These are phyloP conservation scores for Leptopilina clavipes DNA, from an alignment of 1,140 invertebrate species.

Conservation along the genomic window DNA sequence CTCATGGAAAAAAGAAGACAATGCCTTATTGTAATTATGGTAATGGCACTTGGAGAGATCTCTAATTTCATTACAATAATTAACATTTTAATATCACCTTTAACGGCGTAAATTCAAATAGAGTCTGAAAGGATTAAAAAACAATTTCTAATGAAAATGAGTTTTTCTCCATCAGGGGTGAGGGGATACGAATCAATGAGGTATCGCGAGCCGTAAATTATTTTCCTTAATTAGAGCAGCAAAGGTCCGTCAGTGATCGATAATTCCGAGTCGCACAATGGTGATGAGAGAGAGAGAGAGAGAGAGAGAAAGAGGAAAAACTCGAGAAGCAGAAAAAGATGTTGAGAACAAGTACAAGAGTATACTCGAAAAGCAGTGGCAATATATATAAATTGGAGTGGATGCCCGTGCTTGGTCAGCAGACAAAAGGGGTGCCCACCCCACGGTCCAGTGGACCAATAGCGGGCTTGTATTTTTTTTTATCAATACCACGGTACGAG, in stretches of 20 bases:
- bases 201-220: background rate
- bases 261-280: conserved; percentile 41
- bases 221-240: conserved; percentile 53
- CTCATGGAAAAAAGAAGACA: background rate
- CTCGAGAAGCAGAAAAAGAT: conserved; percentile 53
- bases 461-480: conserved; percentile 65
- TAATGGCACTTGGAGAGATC: conserved; percentile 2
- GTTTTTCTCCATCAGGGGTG: background rate
- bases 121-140: conserved; percentile 15
- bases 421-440: conserved; percentile 68
- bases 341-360: conserved; percentile 50
- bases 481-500: conserved; percentile 66
- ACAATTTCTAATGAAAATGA: conserved; percentile 19
- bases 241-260: conserved; percentile 55
- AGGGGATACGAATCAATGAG: background rate
- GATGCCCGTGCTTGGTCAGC: conserved; percentile 73
- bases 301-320: conserved; percentile 35
- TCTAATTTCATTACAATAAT: conserved; percentile 20
- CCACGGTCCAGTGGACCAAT: conserved; percentile 71
- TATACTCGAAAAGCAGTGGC: conserved; percentile 47
- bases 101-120: background rate
- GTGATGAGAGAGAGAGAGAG: too few species aligned
- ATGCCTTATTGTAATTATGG: background rate
- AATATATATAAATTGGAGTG: conserved; percentile 60
- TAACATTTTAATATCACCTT: conserved; percentile 12